phyloP scores from a whole-genome alignment of 1,140 invertebrate genomes.

The Ceratosolen solmsi region DNA sequence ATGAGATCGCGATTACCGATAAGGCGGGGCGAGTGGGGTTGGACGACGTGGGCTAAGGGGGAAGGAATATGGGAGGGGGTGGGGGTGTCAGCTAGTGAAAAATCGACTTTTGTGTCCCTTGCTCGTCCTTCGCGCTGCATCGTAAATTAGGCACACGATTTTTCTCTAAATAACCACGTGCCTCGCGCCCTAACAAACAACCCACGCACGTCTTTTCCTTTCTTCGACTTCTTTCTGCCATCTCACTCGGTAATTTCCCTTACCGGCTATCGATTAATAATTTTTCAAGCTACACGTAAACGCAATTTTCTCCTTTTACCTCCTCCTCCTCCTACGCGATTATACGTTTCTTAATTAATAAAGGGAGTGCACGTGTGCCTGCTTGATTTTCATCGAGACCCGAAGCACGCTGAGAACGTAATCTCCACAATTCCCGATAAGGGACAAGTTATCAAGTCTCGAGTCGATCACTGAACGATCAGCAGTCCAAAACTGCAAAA shows the following conservation, averaged over 20 bases:
- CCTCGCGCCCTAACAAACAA: conserved; percentile 5
- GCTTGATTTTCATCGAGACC: too few relatives aligned
- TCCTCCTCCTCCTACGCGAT: too few relatives aligned
- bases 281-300: too few relatives aligned
- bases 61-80: not conserved
- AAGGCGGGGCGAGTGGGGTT: too few relatives aligned
- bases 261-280: too few relatives aligned
- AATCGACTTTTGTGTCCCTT: conserved; percentile 32
- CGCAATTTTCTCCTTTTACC: too few relatives aligned
- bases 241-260: too few relatives aligned
- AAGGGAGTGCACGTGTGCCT: too few relatives aligned
- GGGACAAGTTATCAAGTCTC: not conserved
- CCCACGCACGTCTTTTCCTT: not conserved
- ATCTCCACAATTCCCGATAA: too few relatives aligned
- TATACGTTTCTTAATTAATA: too few relatives aligned
- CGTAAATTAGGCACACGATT: conserved; percentile 40
- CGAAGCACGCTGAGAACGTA: too few relatives aligned
- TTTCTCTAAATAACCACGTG: conserved; percentile 36
- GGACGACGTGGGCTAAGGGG: too few relatives aligned
- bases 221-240: not conserved
- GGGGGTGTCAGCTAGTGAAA: conserved; percentile 15
- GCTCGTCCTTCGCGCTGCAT: conserved; percentile 43
- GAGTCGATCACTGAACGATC: not conserved
- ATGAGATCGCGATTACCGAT: conserved; percentile 56
- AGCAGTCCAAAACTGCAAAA: not conserved